A percentile compares a stretch with the other conserved stretches of the same genome.
phyloP scores from a whole-genome alignment of 2,888 invertebrate genomes.

The Boloria euphrosyne region DNA sequence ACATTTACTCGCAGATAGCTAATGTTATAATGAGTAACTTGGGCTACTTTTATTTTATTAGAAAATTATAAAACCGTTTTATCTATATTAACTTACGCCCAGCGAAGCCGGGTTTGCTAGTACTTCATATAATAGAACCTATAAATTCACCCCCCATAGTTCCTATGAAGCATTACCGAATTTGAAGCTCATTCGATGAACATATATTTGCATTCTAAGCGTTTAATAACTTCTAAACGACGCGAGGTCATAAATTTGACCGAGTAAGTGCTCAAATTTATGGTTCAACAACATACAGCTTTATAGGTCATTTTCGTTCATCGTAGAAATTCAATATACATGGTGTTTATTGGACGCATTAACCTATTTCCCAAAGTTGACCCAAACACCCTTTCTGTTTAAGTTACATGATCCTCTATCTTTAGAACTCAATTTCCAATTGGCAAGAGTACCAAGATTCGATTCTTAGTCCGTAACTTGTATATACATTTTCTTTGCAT shows the following conservation, averaged over 20 bases:
- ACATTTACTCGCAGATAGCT: too few species aligned
- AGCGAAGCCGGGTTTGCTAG: too few species aligned
- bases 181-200: slow-evolving; percentile 41
- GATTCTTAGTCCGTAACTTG: too few species aligned
- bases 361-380: slow-evolving; percentile 14
- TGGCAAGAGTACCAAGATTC: too few species aligned
- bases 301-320: slow-evolving; percentile 35
- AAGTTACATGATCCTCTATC: too few species aligned
- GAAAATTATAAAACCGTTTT: too few species aligned
- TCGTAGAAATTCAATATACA: slow-evolving; percentile 34
- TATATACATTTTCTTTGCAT: too few species aligned
- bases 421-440: too few species aligned
- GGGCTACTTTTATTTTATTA: too few species aligned
- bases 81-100: too few species aligned
- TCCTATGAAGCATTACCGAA: slow-evolving; percentile 17
- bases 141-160: slow-evolving; percentile 10
- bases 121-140: neutral
- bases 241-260: slow-evolving; percentile 43
- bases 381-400: neutral
- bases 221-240: slow-evolving; percentile 47
- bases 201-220: slow-evolving; percentile 47
- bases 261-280: slow-evolving; percentile 40
- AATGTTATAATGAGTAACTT: too few species aligned
- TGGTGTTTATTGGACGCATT: slow-evolving; percentile 28
- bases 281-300: slow-evolving; percentile 31